Base-by-base conservation (phyloP, 2,797 vertebrate genomes). In the Siniperca undulata region DNA sequence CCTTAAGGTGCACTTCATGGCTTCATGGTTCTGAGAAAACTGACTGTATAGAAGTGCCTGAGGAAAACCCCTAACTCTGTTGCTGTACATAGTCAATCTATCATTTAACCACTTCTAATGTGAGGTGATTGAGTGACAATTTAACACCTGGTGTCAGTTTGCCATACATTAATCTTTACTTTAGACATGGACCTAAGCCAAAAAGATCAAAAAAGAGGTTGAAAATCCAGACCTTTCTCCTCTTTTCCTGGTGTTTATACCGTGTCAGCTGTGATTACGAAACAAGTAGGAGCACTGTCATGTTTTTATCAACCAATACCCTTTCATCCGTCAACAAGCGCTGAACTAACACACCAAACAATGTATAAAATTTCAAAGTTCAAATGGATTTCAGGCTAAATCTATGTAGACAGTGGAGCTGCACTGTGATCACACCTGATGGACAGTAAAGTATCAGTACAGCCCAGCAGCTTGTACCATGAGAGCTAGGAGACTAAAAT, bases 281-380 rank as follows among this genome's bases (percentile, higher is more conserved):
- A 70, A 65, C 34, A 72, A 34, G 42, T 17, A 22, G 6, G 24
- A 38, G 14, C 0, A 0, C 30, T 46, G 20, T 61, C 61, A 2
- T 12, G n/a, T 65, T 24, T 61, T 46, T 46, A 42, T 61, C 34
- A 14, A 52, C 30, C 46, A 36, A 22, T 27, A 64, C 30, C 17
- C 53, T 61, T 60, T 77, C 60, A 42, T 67, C 55, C 7, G 4
- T 20, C 36, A 55, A 13, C 19, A 44, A 13, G 12, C 11, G 60
- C 19, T 65, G 34, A 55, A 50, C 4, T 7, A 58, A 60, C 11
- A 14, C 55, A 66, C 22, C n/a, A 11, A 36, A 34, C 7, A 56
- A 74, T 70, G 19, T 66, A 27, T 22, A 30, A 36, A 46, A 67
- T 56, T 44, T 40, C 55, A 44, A 64, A 46, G 70, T 70, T 75